These are phyloP conservation scores for Disparrhopalites patrizii DNA, from an alignment of 2,888 invertebrate genomes.

Conservation along the genomic window DNA sequence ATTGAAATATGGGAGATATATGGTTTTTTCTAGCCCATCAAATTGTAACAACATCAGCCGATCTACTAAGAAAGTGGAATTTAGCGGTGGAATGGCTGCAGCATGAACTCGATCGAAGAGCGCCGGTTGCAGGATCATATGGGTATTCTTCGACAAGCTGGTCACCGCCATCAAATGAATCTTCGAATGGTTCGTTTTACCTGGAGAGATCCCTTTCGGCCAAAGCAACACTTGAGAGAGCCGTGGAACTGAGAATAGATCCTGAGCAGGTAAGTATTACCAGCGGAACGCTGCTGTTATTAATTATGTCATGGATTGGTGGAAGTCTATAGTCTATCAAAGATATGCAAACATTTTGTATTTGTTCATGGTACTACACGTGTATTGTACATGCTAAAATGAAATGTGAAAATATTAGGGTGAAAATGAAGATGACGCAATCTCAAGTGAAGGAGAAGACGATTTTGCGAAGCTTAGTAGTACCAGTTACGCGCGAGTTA, in stretches of 20 bases:
- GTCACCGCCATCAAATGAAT: constrained; percentile 88
- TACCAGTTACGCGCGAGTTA: too few relatives aligned
- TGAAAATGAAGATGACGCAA: constrained; percentile 45
- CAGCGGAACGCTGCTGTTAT: too few relatives aligned
- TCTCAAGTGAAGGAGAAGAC: constrained; percentile 46
- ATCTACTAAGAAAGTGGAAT: constrained; percentile 80
- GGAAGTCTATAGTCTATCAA: too few relatives aligned
- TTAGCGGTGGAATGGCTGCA: constrained; percentile 90
- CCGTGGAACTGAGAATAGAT: constrained; percentile 63
- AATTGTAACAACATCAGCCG: constrained; percentile 71
- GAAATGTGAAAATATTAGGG: too few relatives aligned
- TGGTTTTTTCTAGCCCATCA: constrained; percentile 74
- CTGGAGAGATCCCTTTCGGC: constrained; percentile 86
- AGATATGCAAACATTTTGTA: too few relatives aligned
- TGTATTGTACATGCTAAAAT: too few relatives aligned
- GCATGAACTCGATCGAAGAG: constrained; percentile 73
- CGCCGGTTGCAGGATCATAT: constrained; percentile 38
- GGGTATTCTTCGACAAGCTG: constrained; percentile 56
- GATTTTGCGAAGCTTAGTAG: constrained; percentile 26
- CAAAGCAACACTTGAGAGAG: constrained; percentile 76
- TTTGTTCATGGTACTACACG: too few relatives aligned
- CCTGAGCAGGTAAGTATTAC: constrained; percentile 59
- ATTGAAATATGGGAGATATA: too few relatives aligned
- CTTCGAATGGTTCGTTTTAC: constrained; percentile 82
- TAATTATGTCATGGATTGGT: too few relatives aligned